Evolutionary conservation across 1,140 invertebrate genomes (phyloP).

Genomic region (Drosophila murphyi): DNA sequence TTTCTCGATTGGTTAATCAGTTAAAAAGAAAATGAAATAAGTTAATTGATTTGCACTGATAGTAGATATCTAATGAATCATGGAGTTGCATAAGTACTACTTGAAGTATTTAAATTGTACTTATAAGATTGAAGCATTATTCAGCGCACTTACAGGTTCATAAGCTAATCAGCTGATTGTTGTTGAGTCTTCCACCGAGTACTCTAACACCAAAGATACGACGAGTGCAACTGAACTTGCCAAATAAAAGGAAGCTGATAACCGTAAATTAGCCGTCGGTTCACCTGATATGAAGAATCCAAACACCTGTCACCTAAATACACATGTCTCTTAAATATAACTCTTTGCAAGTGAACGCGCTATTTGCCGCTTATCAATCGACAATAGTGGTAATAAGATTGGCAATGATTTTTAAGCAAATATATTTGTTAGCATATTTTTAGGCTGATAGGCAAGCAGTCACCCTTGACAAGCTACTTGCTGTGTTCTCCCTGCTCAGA

Average conservation of each 20-base stretch:
- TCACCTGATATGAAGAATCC: constrained; percentile 29
- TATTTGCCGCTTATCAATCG: constrained; percentile 15
- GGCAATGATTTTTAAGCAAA: constrained; percentile 44
- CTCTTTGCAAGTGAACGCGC: constrained; percentile 26
- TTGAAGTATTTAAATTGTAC: neutral
- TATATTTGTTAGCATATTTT: constrained; percentile 56
- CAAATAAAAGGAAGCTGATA: neutral
- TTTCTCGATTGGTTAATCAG: too few relatives aligned
- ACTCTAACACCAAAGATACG: neutral
- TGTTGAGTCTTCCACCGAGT: constrained; percentile 1
- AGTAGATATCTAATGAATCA: neutral
- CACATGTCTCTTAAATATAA: neutral
- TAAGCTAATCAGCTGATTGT: neutral
- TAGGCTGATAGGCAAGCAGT: constrained; percentile 22
- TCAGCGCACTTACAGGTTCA: neutral
- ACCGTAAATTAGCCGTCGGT: neutral
- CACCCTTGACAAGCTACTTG: constrained; percentile 8
- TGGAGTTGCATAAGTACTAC: neutral
- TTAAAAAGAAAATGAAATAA: too few relatives aligned
- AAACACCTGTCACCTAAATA: constrained; percentile 51
- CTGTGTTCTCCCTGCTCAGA: constrained; percentile 7
- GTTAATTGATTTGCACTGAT: too few relatives aligned
- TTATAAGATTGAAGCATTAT: neutral
- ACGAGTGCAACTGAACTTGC: constrained; percentile 19
- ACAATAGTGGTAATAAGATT: constrained; percentile 35